Percentiles rank a stretch among this genome's conserved stretches.
Evolutionary conservation across 2,113 vertebrate species (phyloP).

Genomic region (Lagopus leucura): DNA sequence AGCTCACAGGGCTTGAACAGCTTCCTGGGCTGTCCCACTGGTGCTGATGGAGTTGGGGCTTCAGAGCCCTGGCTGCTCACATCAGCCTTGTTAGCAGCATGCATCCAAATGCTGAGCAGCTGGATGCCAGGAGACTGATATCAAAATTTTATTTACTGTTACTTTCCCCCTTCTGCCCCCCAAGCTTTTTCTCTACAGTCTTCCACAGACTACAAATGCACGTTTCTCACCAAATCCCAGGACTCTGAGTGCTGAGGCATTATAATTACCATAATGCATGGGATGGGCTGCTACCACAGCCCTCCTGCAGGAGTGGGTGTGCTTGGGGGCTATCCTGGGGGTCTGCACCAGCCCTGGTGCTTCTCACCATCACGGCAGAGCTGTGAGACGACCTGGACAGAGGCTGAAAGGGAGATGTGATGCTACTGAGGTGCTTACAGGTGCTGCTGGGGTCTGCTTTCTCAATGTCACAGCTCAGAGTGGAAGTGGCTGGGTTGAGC

Average conservation of each 20-base stretch:
- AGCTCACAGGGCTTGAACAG: neutral
- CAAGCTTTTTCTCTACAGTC: neutral
- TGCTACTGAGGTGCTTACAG: neutral
- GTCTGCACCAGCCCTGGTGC: neutral
- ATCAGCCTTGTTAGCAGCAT: neutral
- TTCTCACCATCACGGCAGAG: neutral
- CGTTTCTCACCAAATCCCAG: neutral
- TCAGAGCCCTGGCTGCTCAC: neutral
- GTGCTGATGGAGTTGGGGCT: neutral
- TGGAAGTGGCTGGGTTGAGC: too few species aligned
- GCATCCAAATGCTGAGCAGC: neutral
- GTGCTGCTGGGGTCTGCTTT: neutral
- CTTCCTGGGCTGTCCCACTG: neutral
- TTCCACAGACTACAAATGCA: neutral
- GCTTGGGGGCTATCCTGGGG: neutral
- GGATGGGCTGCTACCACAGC: accelerated
- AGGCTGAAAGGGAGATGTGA: neutral
- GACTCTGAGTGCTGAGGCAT: neutral
- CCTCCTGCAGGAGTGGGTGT: neutral
- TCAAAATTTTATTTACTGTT: neutral
- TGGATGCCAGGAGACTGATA: neutral
- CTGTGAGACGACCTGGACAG: neutral
- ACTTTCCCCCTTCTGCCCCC: too few species aligned
- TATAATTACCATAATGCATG: neutral
- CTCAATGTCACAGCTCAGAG: too few species aligned